Conservation (phyloP, 2,797 vertebrate genomes). For the Bradypodion pumilum region DNA sequence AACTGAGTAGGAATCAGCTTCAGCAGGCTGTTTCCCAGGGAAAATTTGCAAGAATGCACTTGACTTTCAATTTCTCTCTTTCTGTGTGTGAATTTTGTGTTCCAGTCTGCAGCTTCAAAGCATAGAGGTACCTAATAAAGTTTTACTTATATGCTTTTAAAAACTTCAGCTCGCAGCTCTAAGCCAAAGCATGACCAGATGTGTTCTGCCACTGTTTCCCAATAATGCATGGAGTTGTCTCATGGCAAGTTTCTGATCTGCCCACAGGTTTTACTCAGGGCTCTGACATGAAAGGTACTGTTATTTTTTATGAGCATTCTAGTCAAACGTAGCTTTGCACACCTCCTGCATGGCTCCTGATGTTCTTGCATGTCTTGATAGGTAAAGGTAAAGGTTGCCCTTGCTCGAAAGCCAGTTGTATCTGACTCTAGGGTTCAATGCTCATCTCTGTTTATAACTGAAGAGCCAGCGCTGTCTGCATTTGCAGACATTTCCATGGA, state of each 20-base stretch:
- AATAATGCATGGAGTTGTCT: neutral
- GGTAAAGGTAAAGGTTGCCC: too few species aligned
- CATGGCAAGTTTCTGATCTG: slow-evolving; percentile 1
- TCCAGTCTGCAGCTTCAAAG: slow-evolving; percentile 34
- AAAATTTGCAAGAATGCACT: neutral
- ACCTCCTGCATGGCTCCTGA: neutral
- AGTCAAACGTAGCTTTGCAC: slow-evolving; percentile 10
- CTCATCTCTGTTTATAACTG: too few species aligned
- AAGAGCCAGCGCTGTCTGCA: too few species aligned
- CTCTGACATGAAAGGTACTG: slow-evolving; percentile 5
- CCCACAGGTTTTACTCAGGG: neutral
- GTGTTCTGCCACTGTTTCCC: neutral
- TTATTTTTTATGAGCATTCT: slow-evolving; percentile 21
- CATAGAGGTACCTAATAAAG: slow-evolving; percentile 12
- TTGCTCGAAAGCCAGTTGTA: too few species aligned
- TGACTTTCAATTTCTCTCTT: neutral
- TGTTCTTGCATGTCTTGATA: neutral
- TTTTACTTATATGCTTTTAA: slow-evolving; percentile 4
- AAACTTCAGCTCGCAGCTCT: neutral
- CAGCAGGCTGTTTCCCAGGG: neutral
- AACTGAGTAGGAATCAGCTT: slow-evolving; percentile 9
- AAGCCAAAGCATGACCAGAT: slow-evolving; percentile 7
- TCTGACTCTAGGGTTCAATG: too few species aligned
- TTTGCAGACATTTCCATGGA: too few species aligned
- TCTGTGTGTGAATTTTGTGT: neutral